Percentiles rank a stretch among this genome's conserved stretches.
These are phyloP conservation scores for Bolinopsis microptera DNA, from an alignment of 37 sponge, comb jelly and placozoan species.

Conservation along the genomic window DNA sequence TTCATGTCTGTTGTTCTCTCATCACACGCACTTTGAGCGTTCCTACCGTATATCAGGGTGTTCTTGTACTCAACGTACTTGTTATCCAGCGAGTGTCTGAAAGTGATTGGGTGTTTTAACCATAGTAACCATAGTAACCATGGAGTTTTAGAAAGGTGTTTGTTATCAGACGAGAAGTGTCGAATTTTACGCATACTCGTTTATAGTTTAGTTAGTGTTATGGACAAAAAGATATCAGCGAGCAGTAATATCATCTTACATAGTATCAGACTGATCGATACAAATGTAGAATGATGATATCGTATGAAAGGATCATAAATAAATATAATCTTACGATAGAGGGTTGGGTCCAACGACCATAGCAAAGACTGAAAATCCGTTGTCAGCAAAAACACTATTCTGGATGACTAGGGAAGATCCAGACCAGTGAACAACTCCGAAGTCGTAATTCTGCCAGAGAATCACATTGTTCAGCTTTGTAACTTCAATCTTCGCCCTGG, in stretches of 20 bases:
- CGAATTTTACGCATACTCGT: too few species aligned
- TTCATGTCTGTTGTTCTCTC: not conserved
- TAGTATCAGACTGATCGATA: too few species aligned
- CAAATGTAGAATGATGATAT: too few species aligned
- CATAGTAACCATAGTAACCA: too few species aligned
- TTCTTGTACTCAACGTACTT: not conserved
- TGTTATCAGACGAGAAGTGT: too few species aligned
- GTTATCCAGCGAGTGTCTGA: not conserved
- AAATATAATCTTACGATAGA: too few species aligned
- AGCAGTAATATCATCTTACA: too few species aligned
- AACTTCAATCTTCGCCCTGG: not conserved
- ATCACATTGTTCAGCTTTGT: not conserved
- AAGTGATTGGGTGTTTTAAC: not conserved
- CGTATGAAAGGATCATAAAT: too few species aligned
- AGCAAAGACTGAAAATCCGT: constrained; percentile 74
- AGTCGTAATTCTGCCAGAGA: constrained; percentile 75
- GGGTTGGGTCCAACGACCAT: constrained; percentile 76
- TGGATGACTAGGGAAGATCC: constrained; percentile 69
- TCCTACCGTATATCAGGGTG: constrained; percentile 24
- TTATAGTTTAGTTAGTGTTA: too few species aligned
- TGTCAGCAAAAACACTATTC: constrained; percentile 75
- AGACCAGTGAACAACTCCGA: constrained; percentile 79
- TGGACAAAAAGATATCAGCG: too few species aligned
- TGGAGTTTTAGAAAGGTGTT: too few species aligned
- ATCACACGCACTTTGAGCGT: not conserved